Base-by-base conservation (phyloP, 2,113 vertebrate species). In the Vicugna pacos region DNA sequence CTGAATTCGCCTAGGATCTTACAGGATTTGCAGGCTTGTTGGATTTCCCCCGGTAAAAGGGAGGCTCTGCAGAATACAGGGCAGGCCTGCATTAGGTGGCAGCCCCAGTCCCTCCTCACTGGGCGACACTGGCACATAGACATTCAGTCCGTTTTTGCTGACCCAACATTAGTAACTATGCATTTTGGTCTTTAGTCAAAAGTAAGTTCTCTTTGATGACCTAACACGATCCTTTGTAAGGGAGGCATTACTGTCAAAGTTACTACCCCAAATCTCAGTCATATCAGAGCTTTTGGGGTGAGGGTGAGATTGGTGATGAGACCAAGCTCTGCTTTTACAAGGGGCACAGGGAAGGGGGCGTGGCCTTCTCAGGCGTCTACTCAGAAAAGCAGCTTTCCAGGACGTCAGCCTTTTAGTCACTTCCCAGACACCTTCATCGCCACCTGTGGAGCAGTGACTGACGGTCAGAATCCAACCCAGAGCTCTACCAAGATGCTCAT, bases 351-450 rank as follows among this genome's bases (percentile, higher is more conserved):
- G 46, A 80, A 62, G 64, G 38, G 64, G 50, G 5, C 5, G 3
- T 42, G 28, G 13, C 60, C 46, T 93, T 85, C 11, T 72, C 15
- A 22, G 38, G 60, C 9, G 30, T 42, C 13, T 11, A 1, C 26
- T 46, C 11, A 22, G 75, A 58, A 80, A 38, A 94, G 30, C 62
- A 48, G 28, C 70, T 32, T 58, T 26, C 32, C 11, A 8, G 24
- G 10, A 2, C 17, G 9, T 46, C 28, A 32, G 3, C 16, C 62
- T 26, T 64, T 48, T 30, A 22, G n/a, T 0, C 13, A 11, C 14
- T 16, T 58, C 32, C 30, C 22, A 28, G 0, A 2, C 62, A 24
- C 24, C 60, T 32, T 14, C 20, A 0, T 10, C 1, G 1, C 54
- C 56, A 0, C 15, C 77, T 70, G 2, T 52, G 58, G 32, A 32